Percentiles rank a stretch among this genome's conserved stretches.
These are phyloP conservation scores for Leptonema lineaticorne DNA, from an alignment of 1,140 invertebrate species.

Conservation along the genomic window DNA sequence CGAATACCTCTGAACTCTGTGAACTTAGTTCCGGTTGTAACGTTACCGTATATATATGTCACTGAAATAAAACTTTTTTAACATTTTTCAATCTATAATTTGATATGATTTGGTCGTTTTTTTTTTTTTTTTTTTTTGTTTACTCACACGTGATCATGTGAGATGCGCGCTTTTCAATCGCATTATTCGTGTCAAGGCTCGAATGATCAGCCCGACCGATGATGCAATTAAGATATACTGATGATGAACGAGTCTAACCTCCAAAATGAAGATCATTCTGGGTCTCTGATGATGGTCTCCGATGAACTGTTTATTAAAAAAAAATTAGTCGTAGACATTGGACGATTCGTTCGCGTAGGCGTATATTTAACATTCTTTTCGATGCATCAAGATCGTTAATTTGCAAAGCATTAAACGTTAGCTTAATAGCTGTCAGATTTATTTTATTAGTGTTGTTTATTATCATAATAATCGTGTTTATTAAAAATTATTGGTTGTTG, in stretches of 20 bases:
- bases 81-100: background rate
- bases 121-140: conserved; percentile 21
- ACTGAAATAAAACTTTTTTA: too few relatives aligned
- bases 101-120: too few relatives aligned
- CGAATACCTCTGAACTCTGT: too few relatives aligned
- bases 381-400: background rate
- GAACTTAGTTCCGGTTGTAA: too few relatives aligned
- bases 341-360: background rate
- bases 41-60: background rate
- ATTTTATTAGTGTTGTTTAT: too few relatives aligned
- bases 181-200: conserved; percentile 29
- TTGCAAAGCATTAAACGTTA: background rate
- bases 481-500: too few relatives aligned
- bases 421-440: background rate
- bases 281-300: background rate
- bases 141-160: conserved; percentile 28
- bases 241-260: conserved; percentile 13
- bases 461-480: too few relatives aligned
- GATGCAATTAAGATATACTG: conserved; percentile 3
- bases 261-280: background rate
- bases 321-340: background rate
- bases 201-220: conserved; percentile 6
- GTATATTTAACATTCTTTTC: too few relatives aligned
- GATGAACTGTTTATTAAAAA: background rate
- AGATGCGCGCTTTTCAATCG: conserved; percentile 25